Conservation (phyloP, 2,888 invertebrate genomes). For the Ormyrus nitidulus region DNA sequence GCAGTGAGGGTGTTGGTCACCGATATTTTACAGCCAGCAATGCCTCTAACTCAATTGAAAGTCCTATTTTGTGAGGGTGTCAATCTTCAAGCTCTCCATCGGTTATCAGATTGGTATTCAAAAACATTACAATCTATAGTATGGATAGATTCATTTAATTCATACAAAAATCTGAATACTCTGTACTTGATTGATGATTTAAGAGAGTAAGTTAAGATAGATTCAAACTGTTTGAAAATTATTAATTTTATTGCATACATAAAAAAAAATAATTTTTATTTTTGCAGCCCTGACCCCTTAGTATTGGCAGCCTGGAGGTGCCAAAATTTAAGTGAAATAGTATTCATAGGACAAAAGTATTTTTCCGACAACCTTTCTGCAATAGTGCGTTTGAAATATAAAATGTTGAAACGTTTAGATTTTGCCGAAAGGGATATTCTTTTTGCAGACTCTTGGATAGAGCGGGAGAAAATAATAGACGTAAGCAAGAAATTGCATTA, state of each 20-base stretch:
- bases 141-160: constrained; percentile 79
- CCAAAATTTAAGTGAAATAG: constrained; percentile 78
- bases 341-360: constrained; percentile 79
- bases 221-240: neutral
- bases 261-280: constrained; percentile 16
- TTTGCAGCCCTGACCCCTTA: constrained; percentile 78
- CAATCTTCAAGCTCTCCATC: constrained; percentile 78
- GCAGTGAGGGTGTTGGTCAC: constrained; percentile 80
- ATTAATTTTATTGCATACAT: neutral
- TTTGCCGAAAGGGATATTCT: constrained; percentile 78
- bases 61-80: constrained; percentile 84
- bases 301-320: constrained; percentile 83
- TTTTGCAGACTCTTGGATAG: constrained; percentile 58
- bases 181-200: constrained; percentile 55
- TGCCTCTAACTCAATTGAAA: constrained; percentile 85
- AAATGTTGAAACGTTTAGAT: constrained; percentile 77
- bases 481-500: constrained; percentile 61
- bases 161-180: constrained; percentile 61
- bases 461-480: constrained; percentile 64
- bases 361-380: constrained; percentile 81
- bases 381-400: constrained; percentile 80
- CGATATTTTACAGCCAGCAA: constrained; percentile 81
- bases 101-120: constrained; percentile 77
- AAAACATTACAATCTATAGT: constrained; percentile 78
- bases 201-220: constrained; percentile 61